Evolutionary conservation across 2,888 invertebrate genomes (phyloP), one percentile per base, ranked within the genome.

Genomic region (Macrophya annulata): DNA sequence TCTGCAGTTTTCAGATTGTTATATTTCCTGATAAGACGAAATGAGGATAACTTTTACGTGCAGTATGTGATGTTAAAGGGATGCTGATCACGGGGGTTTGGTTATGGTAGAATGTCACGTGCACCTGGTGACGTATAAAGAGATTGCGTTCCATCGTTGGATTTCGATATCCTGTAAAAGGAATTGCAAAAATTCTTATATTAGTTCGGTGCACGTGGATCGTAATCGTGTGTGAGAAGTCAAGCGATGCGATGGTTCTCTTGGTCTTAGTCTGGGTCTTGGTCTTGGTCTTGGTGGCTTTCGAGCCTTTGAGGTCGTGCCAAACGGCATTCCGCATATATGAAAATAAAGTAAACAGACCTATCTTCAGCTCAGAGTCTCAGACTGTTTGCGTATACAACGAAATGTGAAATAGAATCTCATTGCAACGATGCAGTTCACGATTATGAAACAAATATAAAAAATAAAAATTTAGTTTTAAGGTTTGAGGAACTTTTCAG

Each of bases 101-200:
- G 45, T 74, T 6, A 21, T 10, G 21, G 68, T 17, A 17, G 37
- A 48, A 83, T 71, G 83, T 83, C 68, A 71, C 68, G 83, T 68
- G 68, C 83, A 83, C 59, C 55, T 65, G 85, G 86, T 84, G 79
- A 84, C 86, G 84, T 84, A 85, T 84, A 85, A 86, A 87, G 83
- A 88, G 87, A 87, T 88, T 88, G 88, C 87, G 86, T 87, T 87
- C 84, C 55, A 59, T 83, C 65, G 87, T 4, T 37, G 40, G 43
- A 17, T 81, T 86, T 89, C 90, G 91, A 91, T 92, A 91, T 91
- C 88, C 89, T 87, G 88, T 87, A 89, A 89, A 89, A 90, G 90
- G 91, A 92, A 91, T 92, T 87, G 90, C 89, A 91, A 91, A 91
- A 91, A 91, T 92, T 91, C 90, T 89, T 90, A 92, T 92, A 92